Percentiles rank a stretch among this genome's conserved stretches.
Conservation (phyloP, 2,888 invertebrate genomes). For the Entomobrya proxima region DNA sequence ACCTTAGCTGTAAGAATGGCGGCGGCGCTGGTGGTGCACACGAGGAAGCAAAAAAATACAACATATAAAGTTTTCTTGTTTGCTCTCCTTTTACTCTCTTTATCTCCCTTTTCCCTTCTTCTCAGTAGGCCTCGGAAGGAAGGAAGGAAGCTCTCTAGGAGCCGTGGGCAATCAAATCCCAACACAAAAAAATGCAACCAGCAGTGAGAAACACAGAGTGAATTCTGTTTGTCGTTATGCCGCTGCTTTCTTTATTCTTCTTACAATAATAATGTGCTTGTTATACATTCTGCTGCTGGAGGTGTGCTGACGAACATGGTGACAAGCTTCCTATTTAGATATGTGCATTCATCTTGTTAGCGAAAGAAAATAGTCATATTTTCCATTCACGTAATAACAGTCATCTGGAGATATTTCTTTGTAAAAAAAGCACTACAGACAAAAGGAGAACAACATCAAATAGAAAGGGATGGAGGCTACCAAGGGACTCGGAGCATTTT, state of each 20-base stretch:
- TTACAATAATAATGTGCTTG: not conserved
- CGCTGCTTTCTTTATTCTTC: not conserved
- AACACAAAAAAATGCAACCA: not conserved
- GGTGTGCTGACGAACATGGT: not conserved
- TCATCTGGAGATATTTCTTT: not conserved
- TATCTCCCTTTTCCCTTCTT: not conserved
- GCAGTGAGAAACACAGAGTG: too few species aligned
- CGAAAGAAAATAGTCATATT: not conserved
- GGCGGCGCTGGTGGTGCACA: not conserved
- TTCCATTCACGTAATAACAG: not conserved
- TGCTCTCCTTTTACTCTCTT: not conserved
- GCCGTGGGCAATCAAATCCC: conserved; percentile 17
- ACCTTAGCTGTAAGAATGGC: too few species aligned
- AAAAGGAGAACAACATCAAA: not conserved
- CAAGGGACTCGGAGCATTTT: too few species aligned
- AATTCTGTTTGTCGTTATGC: not conserved
- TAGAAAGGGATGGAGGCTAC: not conserved
- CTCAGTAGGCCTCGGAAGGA: not conserved
- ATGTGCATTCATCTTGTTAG: not conserved
- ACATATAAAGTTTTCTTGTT: not conserved
- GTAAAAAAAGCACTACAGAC: not conserved
- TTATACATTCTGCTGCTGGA: not conserved
- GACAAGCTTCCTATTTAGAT: too few species aligned
- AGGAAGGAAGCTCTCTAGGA: not conserved
- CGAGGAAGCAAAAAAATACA: not conserved